A percentile compares a stretch with the other conserved stretches of the same genome.
phyloP scores from a whole-genome alignment of 2,797 vertebrate genomes.

The Spinus pinus region DNA sequence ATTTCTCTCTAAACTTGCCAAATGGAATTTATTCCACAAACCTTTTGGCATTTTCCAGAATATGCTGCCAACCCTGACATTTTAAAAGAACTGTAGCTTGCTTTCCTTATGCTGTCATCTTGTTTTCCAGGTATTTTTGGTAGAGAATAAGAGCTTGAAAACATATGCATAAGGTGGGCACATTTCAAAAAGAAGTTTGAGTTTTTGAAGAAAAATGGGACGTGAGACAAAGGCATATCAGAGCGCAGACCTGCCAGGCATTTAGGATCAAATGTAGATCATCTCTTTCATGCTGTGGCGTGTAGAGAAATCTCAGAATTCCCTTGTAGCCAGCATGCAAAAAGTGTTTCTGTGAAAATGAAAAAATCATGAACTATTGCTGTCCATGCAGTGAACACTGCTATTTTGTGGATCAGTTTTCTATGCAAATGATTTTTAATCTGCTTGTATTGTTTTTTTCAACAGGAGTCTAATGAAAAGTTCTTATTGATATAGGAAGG shows the following conservation, averaged over 20 bases:
- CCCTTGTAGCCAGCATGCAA: neutral
- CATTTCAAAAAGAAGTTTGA: neutral
- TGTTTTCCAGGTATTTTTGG: neutral
- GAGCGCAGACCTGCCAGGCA: neutral
- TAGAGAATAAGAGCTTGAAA: conserved; percentile 10
- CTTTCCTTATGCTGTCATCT: neutral
- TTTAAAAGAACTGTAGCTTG: neutral
- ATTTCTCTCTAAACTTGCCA: conserved; percentile 42
- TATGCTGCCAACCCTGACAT: neutral
- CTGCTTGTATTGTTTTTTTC: neutral
- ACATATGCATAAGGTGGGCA: neutral
- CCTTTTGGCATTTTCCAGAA: conserved; percentile 20
- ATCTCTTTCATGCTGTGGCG: neutral
- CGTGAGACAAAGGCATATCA: neutral
- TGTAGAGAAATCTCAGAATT: neutral
- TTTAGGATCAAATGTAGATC: neutral
- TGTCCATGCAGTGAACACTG: neutral
- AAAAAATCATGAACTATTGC: neutral
- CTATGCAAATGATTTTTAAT: neutral
- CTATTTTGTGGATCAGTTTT: neutral
- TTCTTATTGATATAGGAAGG: neutral
- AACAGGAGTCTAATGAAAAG: neutral
- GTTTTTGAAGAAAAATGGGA: neutral
- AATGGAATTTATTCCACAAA: conserved; percentile 36
- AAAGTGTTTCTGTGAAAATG: neutral